Evolutionary conservation across 2,797 vertebrate genomes (phyloP), one percentile per base, ranked within the genome.

Genomic region (Fistularia tabacaria): DNA sequence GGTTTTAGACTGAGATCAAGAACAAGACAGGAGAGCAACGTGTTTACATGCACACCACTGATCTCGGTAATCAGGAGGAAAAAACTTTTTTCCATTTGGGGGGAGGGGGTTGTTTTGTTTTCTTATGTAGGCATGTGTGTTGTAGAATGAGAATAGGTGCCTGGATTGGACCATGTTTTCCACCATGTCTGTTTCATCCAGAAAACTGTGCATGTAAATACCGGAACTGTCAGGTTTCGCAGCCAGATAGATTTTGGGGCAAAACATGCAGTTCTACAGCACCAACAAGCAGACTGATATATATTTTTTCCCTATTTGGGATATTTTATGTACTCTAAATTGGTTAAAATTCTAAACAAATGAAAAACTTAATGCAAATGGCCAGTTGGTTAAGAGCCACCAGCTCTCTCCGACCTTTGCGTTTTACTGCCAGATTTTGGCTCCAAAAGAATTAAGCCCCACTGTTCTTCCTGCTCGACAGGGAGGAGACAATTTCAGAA

Each of bases 1-100:
- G 68, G 90, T 89, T 91, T 62, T 44, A 79, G 90, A 92, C 92
- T 93, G 92, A 91, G 91, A 92, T 86, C 77, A 81, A 76, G 79
- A 83, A 82, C 71, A 71, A 66, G 72, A 80, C 89, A 90, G 88
- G 90, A 87, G 89, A 87, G 87, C 81, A 84, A 88, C 91, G 58
- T 57, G 69, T 80, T 80, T 79, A 78, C 73, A 77, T 56, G 72
- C 77, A 73, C 73, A 72, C 69, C 65, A 64, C 48, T 62, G 41
- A 64, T 53, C 46, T 59, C 59, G 51, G 44, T 51, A 59, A 63
- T 68, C 58, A 46, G 54, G 69, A 69, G 44, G 46, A 69, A 50
- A 69, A 7, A 10, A 11, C 59, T 53, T 49, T 46, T 42, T 45
- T 55, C 37, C 25, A 3, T 25, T 25, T 25, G 25, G 25, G 25